These are phyloP conservation scores for Apocheima hispidaria DNA, from an alignment of 2,888 invertebrate species.

Conservation along the genomic window DNA sequence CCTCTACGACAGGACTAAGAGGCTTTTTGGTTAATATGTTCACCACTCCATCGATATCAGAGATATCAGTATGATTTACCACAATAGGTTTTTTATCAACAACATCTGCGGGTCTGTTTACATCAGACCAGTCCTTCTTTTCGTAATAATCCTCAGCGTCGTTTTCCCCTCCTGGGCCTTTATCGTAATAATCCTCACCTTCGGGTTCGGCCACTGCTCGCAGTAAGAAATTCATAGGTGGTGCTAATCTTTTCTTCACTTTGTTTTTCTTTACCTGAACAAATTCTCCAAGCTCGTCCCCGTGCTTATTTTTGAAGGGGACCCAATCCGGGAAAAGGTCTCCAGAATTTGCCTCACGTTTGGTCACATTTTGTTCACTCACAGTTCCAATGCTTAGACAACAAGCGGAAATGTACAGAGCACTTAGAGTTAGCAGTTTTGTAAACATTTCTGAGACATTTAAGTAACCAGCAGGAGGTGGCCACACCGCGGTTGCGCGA, in stretches of 20 bases:
- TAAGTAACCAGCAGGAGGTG: slow-evolving; percentile 49
- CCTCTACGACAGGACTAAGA: slow-evolving; percentile 50
- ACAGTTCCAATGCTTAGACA: slow-evolving; percentile 64
- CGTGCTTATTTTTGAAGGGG: slow-evolving; percentile 78
- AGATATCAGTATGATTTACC: slow-evolving; percentile 56
- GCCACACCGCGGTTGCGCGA: slow-evolving; percentile 64
- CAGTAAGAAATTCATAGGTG: slow-evolving; percentile 69
- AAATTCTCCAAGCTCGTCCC: slow-evolving; percentile 73
- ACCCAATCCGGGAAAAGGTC: slow-evolving; percentile 80
- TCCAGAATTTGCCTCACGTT: slow-evolving; percentile 60
- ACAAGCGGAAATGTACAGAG: slow-evolving; percentile 48
- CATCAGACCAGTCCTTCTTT: slow-evolving; percentile 77
- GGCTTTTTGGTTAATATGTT: slow-evolving; percentile 63
- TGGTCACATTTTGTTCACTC: slow-evolving; percentile 67
- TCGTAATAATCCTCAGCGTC: slow-evolving; percentile 74
- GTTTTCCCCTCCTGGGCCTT: slow-evolving; percentile 64
- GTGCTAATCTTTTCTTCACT: slow-evolving; percentile 75
- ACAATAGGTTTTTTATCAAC: slow-evolving; percentile 40
- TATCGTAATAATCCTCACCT: slow-evolving; percentile 69
- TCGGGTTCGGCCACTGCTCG: slow-evolving; percentile 69
- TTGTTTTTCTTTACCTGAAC: slow-evolving; percentile 65
- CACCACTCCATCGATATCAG: slow-evolving; percentile 75
- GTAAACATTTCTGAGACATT: slow-evolving; percentile 52
- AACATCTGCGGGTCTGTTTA: slow-evolving; percentile 54
- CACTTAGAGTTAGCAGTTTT: slow-evolving; percentile 46